These are phyloP conservation scores for Holacanthus passer DNA, from an alignment of 2,113 vertebrate genomes.

Conservation along the genomic window DNA sequence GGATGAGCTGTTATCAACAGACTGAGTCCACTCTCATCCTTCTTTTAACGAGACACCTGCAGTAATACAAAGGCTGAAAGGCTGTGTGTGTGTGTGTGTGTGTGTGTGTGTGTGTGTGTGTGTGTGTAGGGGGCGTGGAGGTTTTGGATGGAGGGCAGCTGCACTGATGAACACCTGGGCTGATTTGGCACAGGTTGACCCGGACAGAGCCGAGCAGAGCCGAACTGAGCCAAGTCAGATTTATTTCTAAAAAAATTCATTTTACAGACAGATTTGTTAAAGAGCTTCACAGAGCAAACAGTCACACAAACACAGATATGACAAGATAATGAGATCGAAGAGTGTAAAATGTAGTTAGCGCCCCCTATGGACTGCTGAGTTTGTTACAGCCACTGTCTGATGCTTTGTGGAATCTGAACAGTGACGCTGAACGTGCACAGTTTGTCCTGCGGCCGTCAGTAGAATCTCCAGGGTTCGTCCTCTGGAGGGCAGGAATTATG, in stretches of 20 bases:
- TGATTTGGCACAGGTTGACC: constrained; percentile 35
- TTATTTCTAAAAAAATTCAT: not conserved
- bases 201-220: not conserved
- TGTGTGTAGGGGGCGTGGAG: not conserved
- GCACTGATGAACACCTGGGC: constrained; percentile 38
- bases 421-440: not conserved
- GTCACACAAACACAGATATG: not conserved
- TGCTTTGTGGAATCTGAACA: too few relatives aligned
- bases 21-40: not conserved
- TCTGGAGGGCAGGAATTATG: not conserved
- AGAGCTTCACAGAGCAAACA: not conserved
- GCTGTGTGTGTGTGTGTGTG: constrained; percentile 4
- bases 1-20: constrained; percentile 34
- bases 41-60: constrained; percentile 51
- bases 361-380: not conserved
- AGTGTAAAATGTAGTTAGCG: not conserved
- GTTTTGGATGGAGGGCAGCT: constrained; percentile 35
- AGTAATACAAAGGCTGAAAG: constrained; percentile 34
- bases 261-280: not conserved
- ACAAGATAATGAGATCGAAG: not conserved
- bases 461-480: not conserved
- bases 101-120: not conserved
- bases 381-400: not conserved
- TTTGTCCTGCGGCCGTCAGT: not conserved
- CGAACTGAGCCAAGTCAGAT: constrained; percentile 26